These are phyloP conservation scores for Aporophyla lueneburgensis DNA, from an alignment of 2,888 invertebrate species.

Conservation along the genomic window DNA sequence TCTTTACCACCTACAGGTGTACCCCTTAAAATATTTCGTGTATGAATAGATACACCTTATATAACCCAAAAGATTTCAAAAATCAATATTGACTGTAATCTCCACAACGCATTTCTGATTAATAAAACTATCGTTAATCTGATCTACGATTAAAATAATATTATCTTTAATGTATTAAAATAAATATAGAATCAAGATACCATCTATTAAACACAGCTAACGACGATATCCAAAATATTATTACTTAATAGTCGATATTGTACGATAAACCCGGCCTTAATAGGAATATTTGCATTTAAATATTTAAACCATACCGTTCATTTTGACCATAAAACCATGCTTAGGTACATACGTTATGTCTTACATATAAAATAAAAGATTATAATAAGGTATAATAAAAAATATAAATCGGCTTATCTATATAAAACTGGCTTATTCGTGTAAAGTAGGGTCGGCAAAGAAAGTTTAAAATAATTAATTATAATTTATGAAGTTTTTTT, in stretches of 20 bases:
- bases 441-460: conserved; percentile 80
- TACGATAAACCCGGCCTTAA: conserved; percentile 71
- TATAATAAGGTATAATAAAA: conserved; percentile 86
- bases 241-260: conserved; percentile 73
- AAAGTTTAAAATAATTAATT: conserved; percentile 29
- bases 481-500: background rate
- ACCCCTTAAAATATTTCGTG: too few relatives aligned
- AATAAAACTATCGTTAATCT: conserved; percentile 40
- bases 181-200: conserved; percentile 71
- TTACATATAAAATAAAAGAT: conserved; percentile 84
- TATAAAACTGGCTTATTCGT: conserved; percentile 89
- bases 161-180: conserved; percentile 54
- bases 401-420: conserved; percentile 90
- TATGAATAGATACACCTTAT: too few relatives aligned
- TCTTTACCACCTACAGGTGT: too few relatives aligned
- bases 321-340: conserved; percentile 81
- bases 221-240: conserved; percentile 73
- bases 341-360: conserved; percentile 78
- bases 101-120: background rate
- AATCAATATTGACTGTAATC: conserved; percentile 34
- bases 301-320: conserved; percentile 76
- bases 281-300: conserved; percentile 77
- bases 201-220: conserved; percentile 60
- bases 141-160: conserved; percentile 45
- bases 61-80: background rate